These are phyloP conservation scores for Benthosema pterotum DNA, from an alignment of 2,797 vertebrate genomes.

Conservation along the genomic window DNA sequence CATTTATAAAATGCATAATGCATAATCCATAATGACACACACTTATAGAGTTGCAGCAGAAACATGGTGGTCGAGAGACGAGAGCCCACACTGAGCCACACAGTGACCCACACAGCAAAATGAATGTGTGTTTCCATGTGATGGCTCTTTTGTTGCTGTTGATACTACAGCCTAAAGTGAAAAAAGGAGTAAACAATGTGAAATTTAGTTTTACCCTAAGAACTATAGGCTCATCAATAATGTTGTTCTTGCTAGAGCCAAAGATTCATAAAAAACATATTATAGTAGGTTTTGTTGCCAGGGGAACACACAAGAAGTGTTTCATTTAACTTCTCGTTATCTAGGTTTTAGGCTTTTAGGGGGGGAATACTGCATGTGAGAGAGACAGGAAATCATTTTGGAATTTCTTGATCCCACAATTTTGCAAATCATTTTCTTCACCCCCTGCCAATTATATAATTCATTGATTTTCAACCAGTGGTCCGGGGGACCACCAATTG, in stretches of 20 bases:
- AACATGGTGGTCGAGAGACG: slow-evolving; percentile 35
- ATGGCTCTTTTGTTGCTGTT: slow-evolving; percentile 19
- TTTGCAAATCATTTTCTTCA: too few relatives aligned
- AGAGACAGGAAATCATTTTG: too few relatives aligned
- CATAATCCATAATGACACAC: too few relatives aligned
- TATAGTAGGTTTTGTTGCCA: slow-evolving; percentile 57
- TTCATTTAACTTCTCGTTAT: slow-evolving; percentile 22
- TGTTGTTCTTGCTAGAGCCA: slow-evolving; percentile 50
- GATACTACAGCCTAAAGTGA: slow-evolving; percentile 21
- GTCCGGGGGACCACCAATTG: too few relatives aligned
- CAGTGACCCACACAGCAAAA: slow-evolving; percentile 6
- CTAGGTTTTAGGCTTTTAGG: neutral
- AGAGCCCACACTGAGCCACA: slow-evolving; percentile 43
- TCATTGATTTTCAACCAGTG: too few relatives aligned
- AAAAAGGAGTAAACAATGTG: too few relatives aligned
- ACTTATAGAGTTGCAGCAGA: slow-evolving; percentile 22
- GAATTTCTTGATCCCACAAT: too few relatives aligned
- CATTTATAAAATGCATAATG: too few relatives aligned
- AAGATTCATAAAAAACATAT: slow-evolving; percentile 45
- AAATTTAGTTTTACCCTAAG: slow-evolving; percentile 41
- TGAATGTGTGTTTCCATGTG: slow-evolving; percentile 37
- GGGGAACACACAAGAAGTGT: slow-evolving; percentile 38
- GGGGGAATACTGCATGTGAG: too few relatives aligned
- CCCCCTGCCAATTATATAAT: too few relatives aligned
- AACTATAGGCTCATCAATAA: slow-evolving; percentile 36